Percentiles rank a stretch among this genome's conserved stretches.
These are phyloP conservation scores for Alcis repandata DNA, from an alignment of 2,888 invertebrate genomes.

Conservation along the genomic window DNA sequence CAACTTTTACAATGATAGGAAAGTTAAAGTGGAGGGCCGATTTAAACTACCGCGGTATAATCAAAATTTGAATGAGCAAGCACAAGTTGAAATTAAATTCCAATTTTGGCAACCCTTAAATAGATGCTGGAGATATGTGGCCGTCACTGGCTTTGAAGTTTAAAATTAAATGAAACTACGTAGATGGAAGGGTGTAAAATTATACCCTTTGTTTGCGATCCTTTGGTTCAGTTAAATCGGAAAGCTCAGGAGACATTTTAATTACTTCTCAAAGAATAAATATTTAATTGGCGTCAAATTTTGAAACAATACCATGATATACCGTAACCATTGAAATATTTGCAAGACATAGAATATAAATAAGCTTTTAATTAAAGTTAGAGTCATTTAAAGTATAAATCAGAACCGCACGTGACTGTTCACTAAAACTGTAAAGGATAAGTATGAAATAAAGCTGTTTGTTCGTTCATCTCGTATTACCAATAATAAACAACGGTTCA, in stretches of 20 bases:
- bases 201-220: constrained; percentile 1
- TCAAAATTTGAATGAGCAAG: constrained; percentile 80
- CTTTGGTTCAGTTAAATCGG: background rate
- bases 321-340: background rate
- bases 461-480: constrained; percentile 22
- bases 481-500: constrained; percentile 30
- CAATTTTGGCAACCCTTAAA: constrained; percentile 52
- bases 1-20: constrained; percentile 85
- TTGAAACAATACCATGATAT: background rate
- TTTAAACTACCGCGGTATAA: constrained; percentile 82
- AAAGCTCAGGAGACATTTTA: background rate
- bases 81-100: constrained; percentile 77
- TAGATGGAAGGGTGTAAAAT: background rate
- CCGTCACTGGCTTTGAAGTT: constrained; percentile 17
- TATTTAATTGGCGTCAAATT: background rate
- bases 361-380: background rate
- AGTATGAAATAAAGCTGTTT: constrained; percentile 23
- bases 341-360: background rate
- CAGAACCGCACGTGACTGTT: constrained; percentile 1
- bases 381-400: background rate
- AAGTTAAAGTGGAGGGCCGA: constrained; percentile 79
- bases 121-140: constrained; percentile 28
- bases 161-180: constrained; percentile 23
- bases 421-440: constrained; percentile 4
- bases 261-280: background rate